These are phyloP conservation scores for Parus major DNA, from an alignment of 2,113 vertebrate genomes.

Conservation along the genomic window DNA sequence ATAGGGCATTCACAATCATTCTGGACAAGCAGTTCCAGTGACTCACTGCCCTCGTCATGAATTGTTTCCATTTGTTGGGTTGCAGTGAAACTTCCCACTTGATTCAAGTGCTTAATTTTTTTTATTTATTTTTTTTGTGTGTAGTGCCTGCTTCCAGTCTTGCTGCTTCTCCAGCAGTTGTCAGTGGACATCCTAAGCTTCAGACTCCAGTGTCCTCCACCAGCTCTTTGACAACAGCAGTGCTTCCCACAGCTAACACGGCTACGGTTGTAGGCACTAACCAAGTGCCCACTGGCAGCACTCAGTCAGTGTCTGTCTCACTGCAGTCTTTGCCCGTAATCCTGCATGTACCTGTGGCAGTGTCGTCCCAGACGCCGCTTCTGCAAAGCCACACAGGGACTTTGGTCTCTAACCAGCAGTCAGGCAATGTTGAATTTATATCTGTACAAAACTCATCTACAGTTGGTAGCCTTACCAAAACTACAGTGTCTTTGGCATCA, in stretches of 20 bases:
- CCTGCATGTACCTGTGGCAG: constrained; percentile 81
- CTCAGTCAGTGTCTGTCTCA: constrained; percentile 79
- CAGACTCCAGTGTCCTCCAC: constrained; percentile 73
- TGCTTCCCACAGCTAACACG: constrained; percentile 74
- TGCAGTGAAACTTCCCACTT: not conserved
- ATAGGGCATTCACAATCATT: not conserved
- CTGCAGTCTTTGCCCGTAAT: constrained; percentile 82
- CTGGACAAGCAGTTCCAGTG: not conserved
- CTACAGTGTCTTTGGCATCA: constrained; percentile 74
- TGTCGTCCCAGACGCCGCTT: constrained; percentile 82
- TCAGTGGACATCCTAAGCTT: constrained; percentile 73
- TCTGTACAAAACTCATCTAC: constrained; percentile 78
- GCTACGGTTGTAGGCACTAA: constrained; percentile 77
- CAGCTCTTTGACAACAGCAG: constrained; percentile 72
- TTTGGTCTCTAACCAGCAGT: constrained; percentile 78
- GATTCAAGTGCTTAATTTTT: not conserved
- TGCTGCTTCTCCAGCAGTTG: constrained; percentile 62
- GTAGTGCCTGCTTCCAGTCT: constrained; percentile 71
- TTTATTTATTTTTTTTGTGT: not conserved
- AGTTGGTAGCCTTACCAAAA: constrained; percentile 77
- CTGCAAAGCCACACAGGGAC: constrained; percentile 80
- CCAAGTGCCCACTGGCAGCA: constrained; percentile 73
- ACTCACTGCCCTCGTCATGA: not conserved
- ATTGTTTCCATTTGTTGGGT: not conserved
- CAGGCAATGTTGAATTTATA: constrained; percentile 82